Conservation (phyloP, 2,888 invertebrate species). For the Nysson spinosus region DNA sequence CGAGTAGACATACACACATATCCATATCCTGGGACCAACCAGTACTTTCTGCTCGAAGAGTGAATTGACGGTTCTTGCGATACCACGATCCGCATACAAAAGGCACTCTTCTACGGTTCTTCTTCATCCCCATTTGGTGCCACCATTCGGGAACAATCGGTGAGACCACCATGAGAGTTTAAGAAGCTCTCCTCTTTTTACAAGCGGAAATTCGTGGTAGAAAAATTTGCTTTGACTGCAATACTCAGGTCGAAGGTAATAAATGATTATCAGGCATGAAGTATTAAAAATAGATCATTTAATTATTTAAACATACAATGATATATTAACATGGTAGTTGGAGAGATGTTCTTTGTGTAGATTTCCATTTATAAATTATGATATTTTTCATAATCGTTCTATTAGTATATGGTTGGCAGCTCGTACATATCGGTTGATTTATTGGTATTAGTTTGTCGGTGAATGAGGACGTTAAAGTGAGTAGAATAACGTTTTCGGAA, state of each 20-base stretch:
- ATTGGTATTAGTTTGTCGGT: background rate
- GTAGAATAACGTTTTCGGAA: background rate
- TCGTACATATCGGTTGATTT: background rate
- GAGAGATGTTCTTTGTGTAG: no score
- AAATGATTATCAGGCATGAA: no score
- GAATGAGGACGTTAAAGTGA: background rate
- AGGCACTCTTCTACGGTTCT: constrained; percentile 14
- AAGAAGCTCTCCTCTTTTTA: constrained; percentile 30
- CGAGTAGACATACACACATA: constrained; percentile 2
- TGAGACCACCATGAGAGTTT: constrained; percentile 21
- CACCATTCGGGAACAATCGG: constrained; percentile 22
- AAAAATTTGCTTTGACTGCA: constrained; percentile 1
- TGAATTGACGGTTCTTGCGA: constrained; percentile 54
- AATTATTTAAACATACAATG: no score
- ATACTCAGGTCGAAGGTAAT: no score
- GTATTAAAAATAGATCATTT: no score
- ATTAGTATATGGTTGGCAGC: no score
- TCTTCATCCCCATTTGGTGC: constrained; percentile 3
- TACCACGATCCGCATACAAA: constrained; percentile 55
- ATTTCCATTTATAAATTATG: no score
- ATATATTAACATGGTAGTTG: no score
- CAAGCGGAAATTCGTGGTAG: constrained; percentile 2
- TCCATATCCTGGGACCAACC: constrained; percentile 16
- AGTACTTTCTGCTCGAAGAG: constrained; percentile 43
- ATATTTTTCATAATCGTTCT: no score